Evolutionary conservation across 2,888 invertebrate genomes (phyloP).

Genomic region (Lasius fuliginosus): DNA sequence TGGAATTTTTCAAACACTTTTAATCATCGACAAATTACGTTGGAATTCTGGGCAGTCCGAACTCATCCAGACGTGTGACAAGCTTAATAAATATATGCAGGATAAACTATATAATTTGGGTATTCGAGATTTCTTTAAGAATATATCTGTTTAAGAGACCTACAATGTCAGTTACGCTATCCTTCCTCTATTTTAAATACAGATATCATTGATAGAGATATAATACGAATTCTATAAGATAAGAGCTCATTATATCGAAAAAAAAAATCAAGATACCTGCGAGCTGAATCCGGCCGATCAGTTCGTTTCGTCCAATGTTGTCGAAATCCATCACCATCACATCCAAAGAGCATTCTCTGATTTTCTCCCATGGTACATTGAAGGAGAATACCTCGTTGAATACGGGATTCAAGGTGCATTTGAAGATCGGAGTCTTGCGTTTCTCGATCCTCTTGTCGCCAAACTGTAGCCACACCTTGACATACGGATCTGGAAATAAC

Average conservation of each 20-base stretch:
- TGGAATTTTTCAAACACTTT: not conserved
- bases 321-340: slow-evolving; percentile 99
- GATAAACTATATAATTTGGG: not conserved
- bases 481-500: slow-evolving; percentile 95
- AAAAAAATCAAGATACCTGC: slow-evolving; percentile 89
- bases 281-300: slow-evolving; percentile 96
- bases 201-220: not conserved
- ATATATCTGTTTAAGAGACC: not conserved
- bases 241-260: not conserved
- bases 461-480: slow-evolving; percentile 99
- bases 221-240: not conserved
- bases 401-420: slow-evolving; percentile 97
- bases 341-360: slow-evolving; percentile 96
- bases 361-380: slow-evolving; percentile 99
- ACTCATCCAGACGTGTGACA: not conserved
- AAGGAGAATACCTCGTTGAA: slow-evolving; percentile 98
- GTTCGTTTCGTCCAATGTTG: slow-evolving; percentile 97
- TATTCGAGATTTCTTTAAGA: not conserved
- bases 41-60: not conserved
- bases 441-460: slow-evolving; percentile 98
- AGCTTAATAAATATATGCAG: not conserved
- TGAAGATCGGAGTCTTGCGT: slow-evolving; percentile 97
- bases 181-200: not conserved
- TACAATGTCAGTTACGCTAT: not conserved
- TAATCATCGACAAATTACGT: not conserved